Conservation (phyloP, 2,113 vertebrate genomes). For the Nothoprocta pentlandii region DNA sequence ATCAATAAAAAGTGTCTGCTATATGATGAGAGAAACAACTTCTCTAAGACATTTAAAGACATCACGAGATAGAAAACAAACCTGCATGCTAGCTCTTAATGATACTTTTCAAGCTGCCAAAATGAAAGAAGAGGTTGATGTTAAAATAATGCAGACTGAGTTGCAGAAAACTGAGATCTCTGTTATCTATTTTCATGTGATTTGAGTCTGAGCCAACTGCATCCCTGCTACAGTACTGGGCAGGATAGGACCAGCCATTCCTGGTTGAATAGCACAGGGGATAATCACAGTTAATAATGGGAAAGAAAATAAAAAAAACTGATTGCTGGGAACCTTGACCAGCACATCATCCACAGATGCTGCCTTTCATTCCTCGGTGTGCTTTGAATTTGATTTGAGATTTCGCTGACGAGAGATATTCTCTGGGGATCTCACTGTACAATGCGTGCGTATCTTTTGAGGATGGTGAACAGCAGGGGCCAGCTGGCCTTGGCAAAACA, state of each 20-base stretch:
- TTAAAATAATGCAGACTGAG: rapidly evolving
- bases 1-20: background rate
- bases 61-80: background rate
- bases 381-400: background rate
- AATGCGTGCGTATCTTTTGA: background rate
- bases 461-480: background rate
- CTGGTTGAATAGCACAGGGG: background rate
- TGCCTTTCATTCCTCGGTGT: background rate
- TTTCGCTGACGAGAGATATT: background rate
- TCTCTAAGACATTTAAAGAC: background rate
- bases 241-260: background rate
- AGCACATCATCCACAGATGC: background rate
- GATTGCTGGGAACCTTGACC: background rate
- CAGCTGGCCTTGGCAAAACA: background rate
- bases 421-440: background rate
- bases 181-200: background rate
- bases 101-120: background rate
- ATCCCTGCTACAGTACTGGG: background rate
- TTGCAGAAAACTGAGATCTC: background rate
- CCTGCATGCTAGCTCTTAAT: background rate
- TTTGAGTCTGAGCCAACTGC: background rate
- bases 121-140: background rate
- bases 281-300: background rate
- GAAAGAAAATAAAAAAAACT: background rate
- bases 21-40: background rate